Percentiles rank a stretch among this genome's conserved stretches.
Evolutionary conservation across 1,140 invertebrate species (phyloP).

Genomic region (Arctopsyche grandis): DNA sequence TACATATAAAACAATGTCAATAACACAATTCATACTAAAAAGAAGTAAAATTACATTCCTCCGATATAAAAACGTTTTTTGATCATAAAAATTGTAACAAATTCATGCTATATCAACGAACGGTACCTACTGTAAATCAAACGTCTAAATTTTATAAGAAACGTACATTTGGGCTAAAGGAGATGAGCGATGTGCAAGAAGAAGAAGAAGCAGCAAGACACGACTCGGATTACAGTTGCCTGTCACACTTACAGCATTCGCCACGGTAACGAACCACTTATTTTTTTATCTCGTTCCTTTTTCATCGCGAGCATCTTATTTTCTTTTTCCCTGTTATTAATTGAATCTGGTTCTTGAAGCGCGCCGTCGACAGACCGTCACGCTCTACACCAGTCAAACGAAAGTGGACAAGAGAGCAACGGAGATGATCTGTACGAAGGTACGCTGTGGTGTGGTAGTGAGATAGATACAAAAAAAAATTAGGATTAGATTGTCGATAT

Average conservation of each 20-base stretch:
- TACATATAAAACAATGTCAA: too few species aligned
- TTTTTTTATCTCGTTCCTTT: slow-evolving; percentile 28
- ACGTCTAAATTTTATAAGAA: neutral
- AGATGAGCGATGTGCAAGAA: too few species aligned
- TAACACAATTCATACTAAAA: too few species aligned
- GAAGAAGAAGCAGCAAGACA: neutral
- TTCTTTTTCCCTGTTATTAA: slow-evolving; percentile 50
- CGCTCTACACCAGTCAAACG: neutral
- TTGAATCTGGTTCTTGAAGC: slow-evolving; percentile 52
- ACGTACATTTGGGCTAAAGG: neutral
- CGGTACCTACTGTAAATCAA: too few species aligned
- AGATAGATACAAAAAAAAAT: neutral
- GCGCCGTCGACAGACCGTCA: slow-evolving; percentile 32
- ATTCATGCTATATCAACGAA: too few species aligned
- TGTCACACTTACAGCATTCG: slow-evolving; percentile 43
- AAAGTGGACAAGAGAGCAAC: neutral
- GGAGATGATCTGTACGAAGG: neutral
- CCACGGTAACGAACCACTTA: slow-evolving; percentile 44
- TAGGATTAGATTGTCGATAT: slow-evolving; percentile 18
- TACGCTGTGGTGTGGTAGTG: neutral
- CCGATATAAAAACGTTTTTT: too few species aligned
- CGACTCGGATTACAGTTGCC: slow-evolving; percentile 25
- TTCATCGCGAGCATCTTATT: slow-evolving; percentile 6
- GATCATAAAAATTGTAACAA: too few species aligned
- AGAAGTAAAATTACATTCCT: too few species aligned